Base-by-base conservation (phyloP, 2,113 vertebrate genomes). In the Felis chaus region DNA sequence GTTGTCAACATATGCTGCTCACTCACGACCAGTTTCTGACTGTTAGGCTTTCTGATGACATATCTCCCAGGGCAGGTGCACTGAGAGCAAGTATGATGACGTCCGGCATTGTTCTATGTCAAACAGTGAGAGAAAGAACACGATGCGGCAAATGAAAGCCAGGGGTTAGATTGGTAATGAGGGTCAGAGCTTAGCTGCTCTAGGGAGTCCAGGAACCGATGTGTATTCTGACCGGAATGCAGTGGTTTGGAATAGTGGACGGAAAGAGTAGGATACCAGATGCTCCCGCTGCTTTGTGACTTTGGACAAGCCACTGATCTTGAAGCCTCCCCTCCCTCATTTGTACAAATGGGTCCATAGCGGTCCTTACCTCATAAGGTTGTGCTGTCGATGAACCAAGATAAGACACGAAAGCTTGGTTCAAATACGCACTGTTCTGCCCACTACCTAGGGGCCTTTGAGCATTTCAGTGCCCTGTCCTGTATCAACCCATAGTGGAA, bases 191-290 rank as follows among this genome's bases (percentile, higher is more conserved):
- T 45, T 31, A 23, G 7, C 0, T 41, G 74, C 39, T 55, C 18
- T 2, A 23, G 18, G 78, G 6, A 0, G 33, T 50, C 55, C 1
- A 3, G 29, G 12, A n/a, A 31, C 45, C 9, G 27, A 1, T 33
- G 57, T 74, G 19, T 15, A 2, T 73, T 85, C 65, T 39, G 27
- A 81, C n/a, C 6, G 31, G 25, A 86, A 36, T 9, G 74, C 7
- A 9, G 29, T 14, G 7, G 31, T 74, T 36, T 39, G 23, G 57
- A 39, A 50, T 0, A 90, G 45, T 3, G 7, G 23, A 5, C 25
- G 21, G 14, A 3, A 5, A 25, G 0, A 27, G 8, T 0, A 27
- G 8, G 48, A 31, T 45, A 53, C 0, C 2, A n/a, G 39, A 5
- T 41, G 14, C 33, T 29, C 10, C 0, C 6, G 16, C 48, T 33